phyloP scores from a whole-genome alignment of 37 sponge, comb jelly and placozoan species.

The Tethya wilhelma region DNA sequence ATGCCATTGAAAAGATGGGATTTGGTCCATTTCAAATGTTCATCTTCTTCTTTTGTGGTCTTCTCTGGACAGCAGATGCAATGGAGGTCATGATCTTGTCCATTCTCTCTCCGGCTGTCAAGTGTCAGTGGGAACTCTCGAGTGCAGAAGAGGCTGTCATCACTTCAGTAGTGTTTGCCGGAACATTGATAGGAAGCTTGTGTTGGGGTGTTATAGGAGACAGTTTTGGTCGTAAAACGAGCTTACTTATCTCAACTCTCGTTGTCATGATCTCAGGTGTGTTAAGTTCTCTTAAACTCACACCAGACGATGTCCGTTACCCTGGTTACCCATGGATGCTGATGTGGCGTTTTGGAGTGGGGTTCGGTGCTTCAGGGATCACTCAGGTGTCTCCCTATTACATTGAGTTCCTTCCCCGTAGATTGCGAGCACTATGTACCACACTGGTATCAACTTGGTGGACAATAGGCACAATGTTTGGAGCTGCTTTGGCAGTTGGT shows the following conservation, averaged over 20 bases:
- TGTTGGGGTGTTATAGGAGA: slow-evolving; percentile 63
- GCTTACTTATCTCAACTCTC: slow-evolving; percentile 1
- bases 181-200: slow-evolving; percentile 62
- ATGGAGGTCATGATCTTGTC: slow-evolving; percentile 58
- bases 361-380: slow-evolving; percentile 47
- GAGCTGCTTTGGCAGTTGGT: slow-evolving; percentile 46
- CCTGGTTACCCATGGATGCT: slow-evolving; percentile 46
- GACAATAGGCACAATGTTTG: slow-evolving; percentile 62
- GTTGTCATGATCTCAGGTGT: slow-evolving; percentile 36
- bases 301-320: slow-evolving; percentile 21
- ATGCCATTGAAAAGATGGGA: slow-evolving; percentile 67
- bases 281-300: slow-evolving; percentile 17
- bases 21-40: slow-evolving; percentile 71
- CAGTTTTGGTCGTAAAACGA: slow-evolving; percentile 61
- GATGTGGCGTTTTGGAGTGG: slow-evolving; percentile 47
- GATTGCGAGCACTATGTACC: slow-evolving; percentile 29
- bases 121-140: slow-evolving; percentile 47
- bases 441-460: slow-evolving; percentile 13
- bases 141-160: slow-evolving; percentile 34
- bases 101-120: slow-evolving; percentile 35
- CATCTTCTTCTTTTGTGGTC: slow-evolving; percentile 29
- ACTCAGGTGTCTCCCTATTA: slow-evolving; percentile 58
- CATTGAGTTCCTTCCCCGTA: slow-evolving; percentile 62
- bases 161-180: slow-evolving; percentile 71
- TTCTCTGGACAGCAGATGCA: slow-evolving; percentile 48